Percentiles rank a stretch among this genome's conserved stretches.
Conservation (phyloP, 2,113 vertebrate species). For the Lophochroa leadbeateri region DNA sequence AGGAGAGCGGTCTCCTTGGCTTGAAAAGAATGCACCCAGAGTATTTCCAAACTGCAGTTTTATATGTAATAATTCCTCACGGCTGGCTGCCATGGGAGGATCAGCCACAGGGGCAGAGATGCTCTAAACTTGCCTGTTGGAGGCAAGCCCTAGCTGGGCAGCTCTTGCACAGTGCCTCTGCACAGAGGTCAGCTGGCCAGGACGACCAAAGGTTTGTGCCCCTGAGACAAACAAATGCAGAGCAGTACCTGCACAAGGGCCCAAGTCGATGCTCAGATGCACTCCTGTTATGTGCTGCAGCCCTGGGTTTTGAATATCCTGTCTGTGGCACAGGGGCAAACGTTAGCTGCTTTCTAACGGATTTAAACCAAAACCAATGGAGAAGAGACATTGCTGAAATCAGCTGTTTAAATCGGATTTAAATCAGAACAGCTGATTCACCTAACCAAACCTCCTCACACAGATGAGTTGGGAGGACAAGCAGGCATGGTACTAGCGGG, state of each 20-base stretch:
- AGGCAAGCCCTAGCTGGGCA: too few relatives aligned
- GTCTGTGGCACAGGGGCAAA: background rate
- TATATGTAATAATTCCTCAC: background rate
- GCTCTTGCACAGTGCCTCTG: too few relatives aligned
- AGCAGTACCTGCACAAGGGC: background rate
- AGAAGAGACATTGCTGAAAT: background rate
- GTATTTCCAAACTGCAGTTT: background rate
- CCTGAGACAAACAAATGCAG: background rate
- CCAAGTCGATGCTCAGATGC: fast-evolving
- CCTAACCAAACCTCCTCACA: background rate
- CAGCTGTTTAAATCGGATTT: background rate
- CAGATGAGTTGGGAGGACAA: background rate
- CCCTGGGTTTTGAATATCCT: too few relatives aligned
- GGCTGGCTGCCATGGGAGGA: background rate
- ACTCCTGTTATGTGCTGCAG: too few relatives aligned
- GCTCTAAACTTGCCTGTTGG: background rate
- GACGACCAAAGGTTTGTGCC: too few relatives aligned
- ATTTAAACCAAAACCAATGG: background rate
- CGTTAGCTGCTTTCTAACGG: background rate
- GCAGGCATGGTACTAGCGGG: too few relatives aligned
- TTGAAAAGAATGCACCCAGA: background rate
- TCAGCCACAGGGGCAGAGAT: background rate
- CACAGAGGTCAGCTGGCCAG: background rate
- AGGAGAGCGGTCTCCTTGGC: background rate
- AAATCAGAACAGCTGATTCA: background rate